Evolutionary conservation across 2,113 vertebrate genomes (phyloP).

Genomic region (Bombycilla garrulus): DNA sequence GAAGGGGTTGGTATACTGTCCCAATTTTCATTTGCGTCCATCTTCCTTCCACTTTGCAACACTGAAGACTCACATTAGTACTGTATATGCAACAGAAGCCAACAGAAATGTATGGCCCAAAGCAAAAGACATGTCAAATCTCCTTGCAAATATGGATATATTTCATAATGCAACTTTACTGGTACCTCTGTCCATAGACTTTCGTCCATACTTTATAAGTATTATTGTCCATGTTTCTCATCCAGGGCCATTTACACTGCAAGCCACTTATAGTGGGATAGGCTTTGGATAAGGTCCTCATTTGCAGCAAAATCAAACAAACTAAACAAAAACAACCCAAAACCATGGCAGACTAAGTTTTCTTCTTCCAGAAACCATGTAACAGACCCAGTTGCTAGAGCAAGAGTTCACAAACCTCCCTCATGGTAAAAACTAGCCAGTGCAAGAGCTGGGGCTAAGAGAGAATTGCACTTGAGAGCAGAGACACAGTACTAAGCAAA

Average conservation of each 20-base stretch:
- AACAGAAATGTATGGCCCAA: neutral
- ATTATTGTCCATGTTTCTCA: neutral
- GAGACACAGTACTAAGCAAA: neutral
- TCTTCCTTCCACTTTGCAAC: neutral
- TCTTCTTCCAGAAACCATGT: neutral
- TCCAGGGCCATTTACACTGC: neutral
- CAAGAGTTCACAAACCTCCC: neutral
- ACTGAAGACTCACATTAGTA: neutral
- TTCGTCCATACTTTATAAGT: neutral
- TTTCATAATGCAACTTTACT: neutral
- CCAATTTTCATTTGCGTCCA: neutral
- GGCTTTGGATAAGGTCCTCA: neutral
- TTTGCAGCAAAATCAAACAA: neutral
- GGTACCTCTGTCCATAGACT: neutral
- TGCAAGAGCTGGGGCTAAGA: neutral
- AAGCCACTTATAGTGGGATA: accelerated
- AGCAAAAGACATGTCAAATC: neutral
- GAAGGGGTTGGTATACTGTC: neutral
- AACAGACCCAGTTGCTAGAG: neutral
- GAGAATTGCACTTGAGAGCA: neutral
- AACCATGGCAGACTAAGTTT: neutral
- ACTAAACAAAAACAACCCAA: neutral
- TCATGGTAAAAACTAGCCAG: neutral
- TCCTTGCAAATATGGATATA: neutral
- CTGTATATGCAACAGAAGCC: neutral